Evolutionary conservation across 1,140 invertebrate genomes (phyloP), one percentile per base, ranked within the genome.

Genomic region (Cotesia glomerata): DNA sequence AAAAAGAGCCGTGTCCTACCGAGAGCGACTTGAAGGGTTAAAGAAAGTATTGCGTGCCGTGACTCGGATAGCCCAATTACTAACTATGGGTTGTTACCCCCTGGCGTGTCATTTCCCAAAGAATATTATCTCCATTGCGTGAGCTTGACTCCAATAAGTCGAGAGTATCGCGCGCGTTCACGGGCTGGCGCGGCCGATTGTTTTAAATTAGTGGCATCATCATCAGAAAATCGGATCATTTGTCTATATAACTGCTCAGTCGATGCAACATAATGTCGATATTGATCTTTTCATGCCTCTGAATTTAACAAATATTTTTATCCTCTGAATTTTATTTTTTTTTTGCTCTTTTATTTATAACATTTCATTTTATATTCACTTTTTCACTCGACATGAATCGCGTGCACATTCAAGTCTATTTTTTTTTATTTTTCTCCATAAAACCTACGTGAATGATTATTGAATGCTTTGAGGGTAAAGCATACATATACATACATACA

Each of bases 131-230:
- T 78, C 73, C 75, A 77, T 82, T 84, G 84, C 81, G 80, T 81
- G 83, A 59, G 77, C 75, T 72, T 73, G 75, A 76, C 75, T 62
- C 39, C 26, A 26, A 26, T 45, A 45, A 45, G 5, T 45, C 74
- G 35, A 63, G 61, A 26, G 56, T 64, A 7, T 45, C 70, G 58
- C 62, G 62, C 74, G 61, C 70, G 61, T 66, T 59, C 65, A 68
- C 69, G 49, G 35, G 62, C 45, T 65, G 64, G 49, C 64, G 32
- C 39, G 45, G 80, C 76, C 84, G 81, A 85, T 86, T 85, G 84
- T 86, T 86, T 86, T 85, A 86, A 85, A 85, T 77, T 80, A 83
- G 77, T 70, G 61, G 80, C 76, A 82, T 82, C 76, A 82, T 82
- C 76, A 65, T 45, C 39, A 45, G 39, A 45, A 74, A 76, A 78